phyloP scores from a whole-genome alignment of 2,888 invertebrate genomes.

The Microplitis manilae region DNA sequence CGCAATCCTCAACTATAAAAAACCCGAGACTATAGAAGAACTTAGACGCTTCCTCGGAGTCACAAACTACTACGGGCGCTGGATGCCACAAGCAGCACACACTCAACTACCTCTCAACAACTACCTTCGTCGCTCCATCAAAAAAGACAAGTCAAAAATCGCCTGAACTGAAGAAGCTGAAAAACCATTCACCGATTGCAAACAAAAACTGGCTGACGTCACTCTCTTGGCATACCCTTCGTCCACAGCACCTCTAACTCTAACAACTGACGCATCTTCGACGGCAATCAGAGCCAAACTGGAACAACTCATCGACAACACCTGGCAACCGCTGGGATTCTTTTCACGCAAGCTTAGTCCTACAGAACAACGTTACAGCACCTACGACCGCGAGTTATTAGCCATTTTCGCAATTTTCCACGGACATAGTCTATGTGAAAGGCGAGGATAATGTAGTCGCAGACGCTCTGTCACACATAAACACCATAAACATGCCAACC shows the following conservation, averaged over 20 bases:
- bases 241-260: constrained; percentile 20
- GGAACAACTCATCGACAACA: constrained; percentile 4
- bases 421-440: no score
- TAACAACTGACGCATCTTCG: constrained; percentile 27
- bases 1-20: not conserved
- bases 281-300: constrained; percentile 12
- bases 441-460: not conserved
- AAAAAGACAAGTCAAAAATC: constrained; percentile 41
- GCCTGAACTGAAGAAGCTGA: constrained; percentile 21
- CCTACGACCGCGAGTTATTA: not conserved
- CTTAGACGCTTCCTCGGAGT: constrained; percentile 35
- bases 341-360: not conserved
- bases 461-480: not conserved
- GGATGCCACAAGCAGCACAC: constrained; percentile 28
- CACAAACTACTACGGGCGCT: constrained; percentile 38
- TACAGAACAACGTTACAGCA: constrained; percentile 1
- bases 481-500: not conserved
- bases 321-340: not conserved
- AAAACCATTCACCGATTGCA: constrained; percentile 24
- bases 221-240: constrained; percentile 25
- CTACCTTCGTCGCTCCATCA: constrained; percentile 34
- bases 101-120: constrained; percentile 29
- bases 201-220: constrained; percentile 18
- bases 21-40: constrained; percentile 17
- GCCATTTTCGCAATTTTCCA: constrained; percentile 28